phyloP scores from a whole-genome alignment of 2,888 invertebrate genomes.

The Lasioglossum lativentre region DNA sequence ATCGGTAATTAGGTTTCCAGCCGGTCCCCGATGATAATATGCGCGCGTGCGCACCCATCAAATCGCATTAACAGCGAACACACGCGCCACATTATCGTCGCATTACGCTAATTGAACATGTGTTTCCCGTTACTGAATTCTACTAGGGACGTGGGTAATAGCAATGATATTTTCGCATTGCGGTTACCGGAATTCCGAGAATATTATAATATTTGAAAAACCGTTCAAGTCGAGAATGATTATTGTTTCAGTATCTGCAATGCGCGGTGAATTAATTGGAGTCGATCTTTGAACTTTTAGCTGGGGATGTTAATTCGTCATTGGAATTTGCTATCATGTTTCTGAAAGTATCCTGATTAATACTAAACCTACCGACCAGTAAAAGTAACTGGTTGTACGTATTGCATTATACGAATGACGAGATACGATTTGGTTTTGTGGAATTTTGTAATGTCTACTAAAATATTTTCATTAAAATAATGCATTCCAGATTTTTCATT shows the following conservation, averaged over 20 bases:
- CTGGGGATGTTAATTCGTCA: too few relatives aligned
- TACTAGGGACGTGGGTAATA: not conserved
- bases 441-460: not conserved
- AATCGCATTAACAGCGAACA: slow-evolving; percentile 10
- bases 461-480: not conserved
- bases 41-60: slow-evolving; percentile 16
- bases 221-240: not conserved
- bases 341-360: too few relatives aligned
- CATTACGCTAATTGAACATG: slow-evolving; percentile 39
- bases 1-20: slow-evolving; percentile 21
- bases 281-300: too few relatives aligned
- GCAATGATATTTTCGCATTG: slow-evolving; percentile 4
- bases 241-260: not conserved
- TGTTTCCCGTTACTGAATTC: slow-evolving; percentile 2
- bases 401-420: not conserved
- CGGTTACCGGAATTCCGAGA: not conserved
- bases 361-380: too few relatives aligned
- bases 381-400: too few relatives aligned
- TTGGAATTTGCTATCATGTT: too few relatives aligned
- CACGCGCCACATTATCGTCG: slow-evolving; percentile 22
- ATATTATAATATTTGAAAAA: not conserved
- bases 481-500: not conserved
- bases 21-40: slow-evolving; percentile 19
- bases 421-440: too few relatives aligned
- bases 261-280: too few relatives aligned